Base-by-base conservation (phyloP, 2,113 vertebrate species). In the Prietella phreatophila region DNA sequence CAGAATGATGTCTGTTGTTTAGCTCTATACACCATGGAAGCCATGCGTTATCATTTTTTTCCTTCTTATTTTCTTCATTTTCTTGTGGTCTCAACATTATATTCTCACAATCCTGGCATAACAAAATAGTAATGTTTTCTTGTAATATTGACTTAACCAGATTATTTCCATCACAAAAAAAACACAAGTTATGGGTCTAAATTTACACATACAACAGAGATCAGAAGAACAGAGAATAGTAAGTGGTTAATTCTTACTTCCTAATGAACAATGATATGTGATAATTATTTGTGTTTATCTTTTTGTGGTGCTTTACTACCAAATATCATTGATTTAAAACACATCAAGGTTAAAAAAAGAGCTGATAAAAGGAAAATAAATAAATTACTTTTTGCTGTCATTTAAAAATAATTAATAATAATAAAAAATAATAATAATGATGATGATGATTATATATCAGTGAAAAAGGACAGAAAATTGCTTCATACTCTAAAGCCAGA, bases 1-100 rank as follows among this genome's bases (percentile, higher is more conserved):
- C 36, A n/a, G 71, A 47, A 61, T 61, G 86, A 88, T 85, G 89
- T 90, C 36, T 83, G 88, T 90, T 87, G 39, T 85, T 89, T 25
- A 84, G n/a, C 17, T 39, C 4, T 61, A 33, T 61, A 22, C 75
- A 71, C 42, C 4, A 42, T 4, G 42, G 5, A 6, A 42, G 42
- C 42, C 42, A 42, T 42, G 42, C 42, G 4, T 42, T 42, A 42
- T 42, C 0, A 39, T 39, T 39, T 39, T 42, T 42, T 42, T 42
- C 42, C 7, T 42, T 42, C 42, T 42, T 42, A 6, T 7, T 42
- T 42, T 42, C 42, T 42, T 42, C 6, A 42, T 42, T 42, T 42
- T 42, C 42, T 42, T 42, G 42, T 42, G 42, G 42, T 47, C 42
- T 47, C 42, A 47, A 47, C 5, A 47, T 47, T 47, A 47, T 47